Base-by-base conservation (phyloP, 2,888 invertebrate genomes). In the Drosophila neutralis region DNA sequence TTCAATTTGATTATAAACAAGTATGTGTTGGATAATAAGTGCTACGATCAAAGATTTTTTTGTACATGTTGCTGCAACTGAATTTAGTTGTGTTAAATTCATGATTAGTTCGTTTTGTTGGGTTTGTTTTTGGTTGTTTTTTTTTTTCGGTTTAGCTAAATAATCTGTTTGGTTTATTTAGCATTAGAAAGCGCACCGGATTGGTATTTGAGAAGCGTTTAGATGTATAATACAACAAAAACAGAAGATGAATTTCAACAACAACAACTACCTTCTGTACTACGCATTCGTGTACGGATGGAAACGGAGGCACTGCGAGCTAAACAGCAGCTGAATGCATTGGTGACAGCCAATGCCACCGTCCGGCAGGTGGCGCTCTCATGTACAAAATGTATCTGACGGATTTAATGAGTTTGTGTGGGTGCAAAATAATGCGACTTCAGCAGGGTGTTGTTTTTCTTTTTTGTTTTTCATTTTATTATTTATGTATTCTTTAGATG, bases 241-340 rank as follows among this genome's bases (percentile, higher is more conserved):
- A 63, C 35, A 68, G 56, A 69, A 52, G 73, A 68, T 78, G 64
- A 69, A 74, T 73, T 67, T 57, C 42, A 35, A 53, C 35, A 70
- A 73, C 70, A 75, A 89, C 64, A 89, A 88, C 84, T 87, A 87
- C 89, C 89, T 87, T 87, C 85, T 71, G 72, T 66, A 38, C 69
- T 56, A 69, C 40, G 73, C 42, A 68, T 65, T 70, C 69, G 73
- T 66, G 53, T 68, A 61, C 66, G 65, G 71, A 80, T 85, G 67
- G 64, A 68, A 72, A 57, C 64, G 71, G 33, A 42, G 64, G 63
- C 49, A 56, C 76, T 60, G 73, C 59, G 54, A 69, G 59, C 45
- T 36, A 57, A 64, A 49, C 76, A 64, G 62, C 80, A 63, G 80
- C 69, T 76, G 78, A 73, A 72, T 78, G 77, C 70, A 76, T 73